Conservation (phyloP, 2,113 vertebrate genomes). For the Notarius lentiginosus region DNA sequence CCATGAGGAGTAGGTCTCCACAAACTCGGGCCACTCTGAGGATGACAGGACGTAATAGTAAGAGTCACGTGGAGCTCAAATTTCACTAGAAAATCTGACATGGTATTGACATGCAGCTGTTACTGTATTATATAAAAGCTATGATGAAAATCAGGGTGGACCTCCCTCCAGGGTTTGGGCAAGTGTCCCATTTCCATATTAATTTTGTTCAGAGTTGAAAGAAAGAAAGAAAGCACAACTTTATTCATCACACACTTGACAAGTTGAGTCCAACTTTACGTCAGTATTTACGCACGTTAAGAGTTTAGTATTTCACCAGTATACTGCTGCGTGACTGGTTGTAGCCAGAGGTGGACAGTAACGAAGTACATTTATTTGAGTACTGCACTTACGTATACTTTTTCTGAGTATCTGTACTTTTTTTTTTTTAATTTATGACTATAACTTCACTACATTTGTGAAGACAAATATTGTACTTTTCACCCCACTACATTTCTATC, state of each 20-base stretch:
- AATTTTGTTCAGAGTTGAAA: not conserved
- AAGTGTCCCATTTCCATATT: not conserved
- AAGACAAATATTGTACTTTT: no score
- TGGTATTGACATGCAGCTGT: not conserved
- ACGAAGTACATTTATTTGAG: no score
- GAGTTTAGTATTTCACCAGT: not conserved
- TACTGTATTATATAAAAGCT: not conserved
- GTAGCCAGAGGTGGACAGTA: not conserved
- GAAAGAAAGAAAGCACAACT: no score
- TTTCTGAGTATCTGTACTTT: no score
- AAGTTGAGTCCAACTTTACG: not conserved
- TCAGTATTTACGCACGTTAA: not conserved
- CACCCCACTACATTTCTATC: no score
- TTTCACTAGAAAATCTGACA: not conserved
- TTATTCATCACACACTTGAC: no score
- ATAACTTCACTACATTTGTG: no score
- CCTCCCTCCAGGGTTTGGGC: not conserved
- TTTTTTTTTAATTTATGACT: no score
- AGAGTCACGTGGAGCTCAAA: not conserved
- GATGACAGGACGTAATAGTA: not conserved
- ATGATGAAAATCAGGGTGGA: not conserved
- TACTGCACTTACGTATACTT: no score
- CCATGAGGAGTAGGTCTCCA: conserved; percentile 93
- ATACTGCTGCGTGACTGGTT: not conserved
- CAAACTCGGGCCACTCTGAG: conserved; percentile 93